Conservation (phyloP, 2,888 invertebrate species). For the Leptinotarsa juncta region DNA sequence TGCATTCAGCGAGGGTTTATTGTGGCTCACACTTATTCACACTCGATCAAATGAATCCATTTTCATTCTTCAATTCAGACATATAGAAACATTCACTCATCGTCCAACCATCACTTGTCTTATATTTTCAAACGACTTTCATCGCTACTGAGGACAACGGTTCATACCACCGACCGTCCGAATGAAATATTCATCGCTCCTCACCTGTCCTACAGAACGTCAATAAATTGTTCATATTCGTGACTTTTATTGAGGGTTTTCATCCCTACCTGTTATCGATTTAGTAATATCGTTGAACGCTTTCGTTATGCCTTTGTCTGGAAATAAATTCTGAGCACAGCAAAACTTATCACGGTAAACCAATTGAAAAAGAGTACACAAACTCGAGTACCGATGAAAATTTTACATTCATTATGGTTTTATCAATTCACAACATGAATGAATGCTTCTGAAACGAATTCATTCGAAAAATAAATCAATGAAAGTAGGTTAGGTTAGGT, state of each 20-base stretch:
- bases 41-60: too few relatives aligned
- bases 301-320: background rate
- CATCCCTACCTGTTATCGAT: slow-evolving; percentile 3
- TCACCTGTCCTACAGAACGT: background rate
- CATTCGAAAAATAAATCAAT: too few relatives aligned
- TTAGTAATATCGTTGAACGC: background rate
- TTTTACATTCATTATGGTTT: too few relatives aligned
- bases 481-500: too few relatives aligned
- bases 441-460: too few relatives aligned
- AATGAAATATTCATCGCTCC: slow-evolving; percentile 13
- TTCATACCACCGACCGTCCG: background rate
- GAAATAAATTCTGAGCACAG: background rate
- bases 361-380: background rate
- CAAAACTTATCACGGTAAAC: background rate
- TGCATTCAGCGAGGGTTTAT: too few relatives aligned
- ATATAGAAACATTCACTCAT: too few relatives aligned
- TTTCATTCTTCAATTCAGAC: too few relatives aligned
- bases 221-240: slow-evolving; percentile 9
- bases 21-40: too few relatives aligned
- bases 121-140: background rate
- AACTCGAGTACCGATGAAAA: background rate
- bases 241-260: slow-evolving; percentile 14
- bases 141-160: background rate
- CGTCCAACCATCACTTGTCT: background rate
- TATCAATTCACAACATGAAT: too few relatives aligned